Evolutionary conservation across 53 echinoderm and acorn worm species (phyloP), one percentile per base, ranked within the genome.

Genomic region (Paracentrotus lividus): DNA sequence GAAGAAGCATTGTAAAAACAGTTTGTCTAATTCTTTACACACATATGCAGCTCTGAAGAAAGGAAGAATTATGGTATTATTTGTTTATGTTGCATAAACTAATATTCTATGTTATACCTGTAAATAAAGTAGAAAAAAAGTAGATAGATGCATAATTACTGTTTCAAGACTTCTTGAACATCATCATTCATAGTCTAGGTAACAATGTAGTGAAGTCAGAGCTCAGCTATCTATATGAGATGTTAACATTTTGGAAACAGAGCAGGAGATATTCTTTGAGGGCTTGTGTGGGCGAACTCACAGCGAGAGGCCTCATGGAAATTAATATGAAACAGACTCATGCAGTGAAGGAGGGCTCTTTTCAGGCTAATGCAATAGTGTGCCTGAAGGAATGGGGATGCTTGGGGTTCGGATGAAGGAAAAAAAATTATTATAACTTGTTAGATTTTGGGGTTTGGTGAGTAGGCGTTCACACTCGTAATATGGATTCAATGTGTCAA

Each of bases 141-240:
- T n/a, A n/a, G n/a, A n/a, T n/a, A n/a, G n/a, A n/a, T n/a, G n/a
- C n/a, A n/a, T n/a, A n/a, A n/a, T n/a, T n/a, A n/a, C n/a, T n/a
- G n/a, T n/a, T n/a, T n/a, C n/a, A n/a, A n/a, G n/a, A n/a, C n/a
- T n/a, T n/a, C n/a, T n/a, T n/a, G n/a, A n/a, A n/a, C n/a, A n/a
- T n/a, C n/a, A 51, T 51, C 6, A 10, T 13, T 0, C 20, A 64
- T 64, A 8, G 10, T 64, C 64, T 18, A 29, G 13, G 31, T 29
- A 29, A 13, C 31, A 10, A 4, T 15, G 54, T 54, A 18, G 64
- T 64, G 18, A 10, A 64, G 64, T 64, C 64, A 64, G 8, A 15
- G 21, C 18, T 40, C 36, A 72, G 72, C 40, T 72, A 72, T 72
- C 72, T 38, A 32, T 40, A 72, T 72, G 40, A 72, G 72, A 72